These are phyloP conservation scores for Pomacea canaliculata DNA, from an alignment of 2,888 invertebrate genomes.

Conservation along the genomic window DNA sequence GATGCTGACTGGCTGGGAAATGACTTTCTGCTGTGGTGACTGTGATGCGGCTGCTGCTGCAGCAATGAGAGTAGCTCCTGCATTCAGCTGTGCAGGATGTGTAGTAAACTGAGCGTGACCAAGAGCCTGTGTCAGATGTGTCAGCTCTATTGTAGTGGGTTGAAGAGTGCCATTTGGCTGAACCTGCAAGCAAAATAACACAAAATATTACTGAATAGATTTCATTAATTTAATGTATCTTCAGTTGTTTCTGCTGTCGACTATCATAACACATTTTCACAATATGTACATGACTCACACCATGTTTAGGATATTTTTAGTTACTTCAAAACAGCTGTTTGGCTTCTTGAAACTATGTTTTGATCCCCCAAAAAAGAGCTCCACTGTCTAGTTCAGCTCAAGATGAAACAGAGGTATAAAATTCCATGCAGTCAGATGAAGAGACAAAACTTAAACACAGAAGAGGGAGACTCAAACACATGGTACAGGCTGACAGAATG, in stretches of 20 bases:
- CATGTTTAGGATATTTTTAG: too few relatives aligned
- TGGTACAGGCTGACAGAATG: too few relatives aligned
- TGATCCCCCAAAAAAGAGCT: too few relatives aligned
- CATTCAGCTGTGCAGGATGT: conserved; percentile 16
- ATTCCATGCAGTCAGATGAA: too few relatives aligned
- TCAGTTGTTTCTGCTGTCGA: background rate
- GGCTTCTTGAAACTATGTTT: too few relatives aligned
- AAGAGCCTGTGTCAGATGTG: conserved; percentile 55
- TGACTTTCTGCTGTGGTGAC: conserved; percentile 15
- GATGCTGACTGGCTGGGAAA: conserved; percentile 27
- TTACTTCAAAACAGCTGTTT: too few relatives aligned
- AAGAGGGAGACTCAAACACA: too few relatives aligned
- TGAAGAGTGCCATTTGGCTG: conserved; percentile 38
- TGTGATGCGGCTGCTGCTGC: conserved; percentile 12
- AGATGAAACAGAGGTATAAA: too few relatives aligned
- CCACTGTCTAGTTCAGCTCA: too few relatives aligned
- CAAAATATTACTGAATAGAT: conserved; percentile 19
- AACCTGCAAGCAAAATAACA: conserved; percentile 46
- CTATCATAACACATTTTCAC: too few relatives aligned
- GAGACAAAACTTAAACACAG: too few relatives aligned
- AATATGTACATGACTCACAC: too few relatives aligned
- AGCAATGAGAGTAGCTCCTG: conserved; percentile 26
- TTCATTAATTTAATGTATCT: background rate
- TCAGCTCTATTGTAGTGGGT: conserved; percentile 56
- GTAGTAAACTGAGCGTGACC: conserved; percentile 42